Base-by-base conservation (phyloP, 1,140 invertebrate species). In the Sminthurides bifidus region DNA sequence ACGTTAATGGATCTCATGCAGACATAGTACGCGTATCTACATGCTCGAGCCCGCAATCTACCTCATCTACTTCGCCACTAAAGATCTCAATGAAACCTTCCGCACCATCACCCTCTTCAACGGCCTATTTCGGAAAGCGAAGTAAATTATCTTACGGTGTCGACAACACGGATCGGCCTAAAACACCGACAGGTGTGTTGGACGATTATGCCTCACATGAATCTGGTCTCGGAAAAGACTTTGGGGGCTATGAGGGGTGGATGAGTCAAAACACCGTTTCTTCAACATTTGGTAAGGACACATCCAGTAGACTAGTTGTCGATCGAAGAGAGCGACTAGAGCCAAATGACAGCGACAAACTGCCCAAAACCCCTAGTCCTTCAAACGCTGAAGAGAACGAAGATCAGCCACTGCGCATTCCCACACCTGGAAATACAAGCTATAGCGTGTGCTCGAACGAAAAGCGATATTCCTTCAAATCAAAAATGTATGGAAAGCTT, bases 171-270 rank as follows among this genome's bases (percentile, higher is more conserved):
- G 61, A 63, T 21, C 50, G 62, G 24, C 62, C 62, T 12, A 64
- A 64, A 43, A 64, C 62, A 26, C 62, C 62, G 26, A 40, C 59
- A n/a, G 58, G 52, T 10, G 43, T 24, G 35, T 43, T 52, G 27
- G 62, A 64, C n/a, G 79, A 77, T 57, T 85, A 84, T 66, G 84
- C 82, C 14, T 85, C 82, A 59, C 83, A 83, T 0, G 82, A 85
- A 69, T 83, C 81, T 40, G 83, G 82, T 55, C 79, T 85, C 46
- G 83, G 82, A n/a, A 80, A 81, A 58, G 80, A 52, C 76, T 76
- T 63, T n/a, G n/a, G n/a, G n/a, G n/a, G n/a, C n/a, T n/a, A n/a
- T n/a, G n/a, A n/a, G n/a, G n/a, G n/a, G n/a, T n/a, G n/a, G n/a
- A n/a, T n/a, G n/a, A n/a, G n/a, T n/a, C n/a, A n/a, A n/a, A n/a